Evolutionary conservation across 2,888 invertebrate genomes (phyloP).

Genomic region (Macrophya annulata): DNA sequence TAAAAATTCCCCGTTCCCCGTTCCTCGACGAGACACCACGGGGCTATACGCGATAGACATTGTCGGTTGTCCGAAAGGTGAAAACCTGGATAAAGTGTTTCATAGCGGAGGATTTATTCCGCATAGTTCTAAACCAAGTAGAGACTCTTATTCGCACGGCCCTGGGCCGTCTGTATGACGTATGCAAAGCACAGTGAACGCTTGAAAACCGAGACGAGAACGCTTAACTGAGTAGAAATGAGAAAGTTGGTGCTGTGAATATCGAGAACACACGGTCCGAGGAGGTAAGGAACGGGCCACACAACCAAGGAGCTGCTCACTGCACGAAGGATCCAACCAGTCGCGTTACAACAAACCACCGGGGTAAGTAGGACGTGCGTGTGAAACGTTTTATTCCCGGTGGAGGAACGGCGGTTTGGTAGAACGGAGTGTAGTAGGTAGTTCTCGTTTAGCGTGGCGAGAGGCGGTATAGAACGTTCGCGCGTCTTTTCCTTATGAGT

Average conservation of each 20-base stretch:
- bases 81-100: conserved; percentile 24
- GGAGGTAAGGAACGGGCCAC: conserved; percentile 53
- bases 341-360: conserved; percentile 63
- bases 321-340: conserved; percentile 62
- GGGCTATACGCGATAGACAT: conserved; percentile 18
- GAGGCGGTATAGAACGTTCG: conserved; percentile 25
- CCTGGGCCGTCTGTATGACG: conserved; percentile 46
- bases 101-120: background rate
- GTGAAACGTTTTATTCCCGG: conserved; percentile 58
- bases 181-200: conserved; percentile 56
- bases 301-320: conserved; percentile 60
- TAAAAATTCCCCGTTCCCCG: conserved; percentile 70
- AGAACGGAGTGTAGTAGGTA: conserved; percentile 35
- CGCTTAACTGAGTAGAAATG: conserved; percentile 67
- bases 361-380: conserved; percentile 64
- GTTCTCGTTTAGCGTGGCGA: conserved; percentile 50
- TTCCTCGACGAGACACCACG: conserved; percentile 59
- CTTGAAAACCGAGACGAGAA: conserved; percentile 47
- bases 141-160: conserved; percentile 47
- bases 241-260: conserved; percentile 68
- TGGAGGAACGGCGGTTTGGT: conserved; percentile 20
- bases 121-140: background rate
- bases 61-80: background rate
- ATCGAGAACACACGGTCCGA: conserved; percentile 61
- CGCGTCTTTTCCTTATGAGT: conserved; percentile 6